Conservation (phyloP, 2,888 invertebrate species). For the Pollenia labialis region DNA sequence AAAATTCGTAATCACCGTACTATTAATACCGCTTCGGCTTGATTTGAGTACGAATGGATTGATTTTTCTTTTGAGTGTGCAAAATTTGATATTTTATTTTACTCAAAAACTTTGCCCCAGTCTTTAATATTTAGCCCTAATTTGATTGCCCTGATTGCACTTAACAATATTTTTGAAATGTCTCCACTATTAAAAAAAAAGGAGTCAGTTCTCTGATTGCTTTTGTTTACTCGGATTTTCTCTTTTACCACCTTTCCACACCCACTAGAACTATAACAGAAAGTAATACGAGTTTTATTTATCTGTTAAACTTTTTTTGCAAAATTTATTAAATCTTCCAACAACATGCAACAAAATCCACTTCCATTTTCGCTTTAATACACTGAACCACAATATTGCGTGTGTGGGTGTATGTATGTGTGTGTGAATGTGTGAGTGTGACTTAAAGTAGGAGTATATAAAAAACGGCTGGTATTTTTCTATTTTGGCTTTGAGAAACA, state of each 20-base stretch:
- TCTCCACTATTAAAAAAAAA: background rate
- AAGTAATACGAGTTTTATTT: constrained; percentile 17
- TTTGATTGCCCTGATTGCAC: too few relatives aligned
- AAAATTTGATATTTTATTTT: background rate
- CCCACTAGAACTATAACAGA: constrained; percentile 5
- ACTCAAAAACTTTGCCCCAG: background rate
- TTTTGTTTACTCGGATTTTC: background rate
- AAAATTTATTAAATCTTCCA: constrained; percentile 8
- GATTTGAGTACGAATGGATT: too few relatives aligned
- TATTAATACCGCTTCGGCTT: too few relatives aligned
- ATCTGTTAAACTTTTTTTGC: background rate
- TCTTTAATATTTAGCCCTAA: background rate
- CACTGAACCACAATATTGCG: background rate
- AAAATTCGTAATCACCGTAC: too few relatives aligned
- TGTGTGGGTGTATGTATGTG: too few relatives aligned
- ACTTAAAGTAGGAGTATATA: background rate
- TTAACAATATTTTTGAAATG: background rate
- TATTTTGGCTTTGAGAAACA: constrained; percentile 11
- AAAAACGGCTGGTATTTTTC: background rate
- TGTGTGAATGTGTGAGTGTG: background rate
- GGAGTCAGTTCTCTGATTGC: background rate
- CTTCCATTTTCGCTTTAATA: constrained; percentile 7
- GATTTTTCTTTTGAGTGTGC: too few relatives aligned
- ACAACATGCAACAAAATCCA: background rate
- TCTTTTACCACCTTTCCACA: background rate